Evolutionary conservation across 2,113 vertebrate genomes (phyloP).

Genomic region (Noturus placidus): DNA sequence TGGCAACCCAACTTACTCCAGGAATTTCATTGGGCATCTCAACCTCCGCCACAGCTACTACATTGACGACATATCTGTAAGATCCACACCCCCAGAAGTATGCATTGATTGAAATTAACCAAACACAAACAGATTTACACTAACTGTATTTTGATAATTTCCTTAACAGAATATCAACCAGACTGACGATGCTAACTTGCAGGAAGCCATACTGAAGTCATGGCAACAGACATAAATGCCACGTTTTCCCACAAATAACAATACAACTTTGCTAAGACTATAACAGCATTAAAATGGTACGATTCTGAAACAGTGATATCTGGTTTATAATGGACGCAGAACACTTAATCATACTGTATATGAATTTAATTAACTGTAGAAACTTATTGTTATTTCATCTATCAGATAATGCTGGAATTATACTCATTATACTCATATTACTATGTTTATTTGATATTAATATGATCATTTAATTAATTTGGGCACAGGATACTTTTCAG

Average conservation of each 20-base stretch:
- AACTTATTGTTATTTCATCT: background rate
- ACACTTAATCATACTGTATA: background rate
- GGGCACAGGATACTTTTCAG: background rate
- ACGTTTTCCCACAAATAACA: too few species aligned
- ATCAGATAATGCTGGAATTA: background rate
- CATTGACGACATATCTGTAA: conserved; percentile 80
- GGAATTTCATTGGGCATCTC: conserved; percentile 81
- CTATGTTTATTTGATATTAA: background rate
- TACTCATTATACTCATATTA: background rate
- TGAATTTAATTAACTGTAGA: background rate
- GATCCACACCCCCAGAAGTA: conserved; percentile 25
- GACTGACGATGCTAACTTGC: conserved; percentile 51
- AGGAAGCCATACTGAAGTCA: conserved; percentile 50
- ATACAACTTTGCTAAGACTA: background rate
- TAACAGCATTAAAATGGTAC: background rate
- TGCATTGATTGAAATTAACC: background rate
- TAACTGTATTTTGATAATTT: conserved; percentile 14
- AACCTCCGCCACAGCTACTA: conserved; percentile 82
- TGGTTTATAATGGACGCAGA: background rate
- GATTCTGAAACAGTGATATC: background rate
- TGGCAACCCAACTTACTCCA: conserved; percentile 77
- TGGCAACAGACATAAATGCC: background rate
- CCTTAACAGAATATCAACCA: conserved; percentile 48
- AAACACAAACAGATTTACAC: background rate
- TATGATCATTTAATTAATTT: background rate